These are phyloP conservation scores for Drosophila takahashii DNA, from an alignment of 1,140 invertebrate species.

Conservation along the genomic window DNA sequence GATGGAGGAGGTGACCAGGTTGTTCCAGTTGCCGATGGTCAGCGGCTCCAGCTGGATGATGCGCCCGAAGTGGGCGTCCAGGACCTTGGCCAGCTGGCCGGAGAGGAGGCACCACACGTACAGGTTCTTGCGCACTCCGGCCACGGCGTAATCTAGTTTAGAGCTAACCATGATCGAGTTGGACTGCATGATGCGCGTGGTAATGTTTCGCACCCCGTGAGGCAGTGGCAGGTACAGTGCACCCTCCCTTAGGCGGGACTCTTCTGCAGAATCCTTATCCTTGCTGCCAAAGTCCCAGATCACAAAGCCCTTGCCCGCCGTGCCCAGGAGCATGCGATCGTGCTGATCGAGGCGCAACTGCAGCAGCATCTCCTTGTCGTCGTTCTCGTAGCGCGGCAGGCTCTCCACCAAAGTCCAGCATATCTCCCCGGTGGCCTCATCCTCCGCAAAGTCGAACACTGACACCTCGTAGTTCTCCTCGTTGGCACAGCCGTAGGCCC, in stretches of 20 bases:
- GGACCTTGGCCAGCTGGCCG: slow-evolving; percentile 93
- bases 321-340: slow-evolving; percentile 92
- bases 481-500: slow-evolving; percentile 87
- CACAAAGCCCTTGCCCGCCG: slow-evolving; percentile 93
- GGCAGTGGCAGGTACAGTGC: slow-evolving; percentile 92
- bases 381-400: slow-evolving; percentile 88
- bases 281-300: slow-evolving; percentile 88
- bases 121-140: slow-evolving; percentile 97
- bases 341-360: slow-evolving; percentile 92
- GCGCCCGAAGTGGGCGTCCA: slow-evolving; percentile 98
- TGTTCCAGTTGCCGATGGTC: slow-evolving; percentile 96
- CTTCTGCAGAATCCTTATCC: slow-evolving; percentile 42
- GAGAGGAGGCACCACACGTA: slow-evolving; percentile 96
- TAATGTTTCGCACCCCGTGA: slow-evolving; percentile 96
- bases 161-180: slow-evolving; percentile 96
- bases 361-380: slow-evolving; percentile 90
- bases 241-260: slow-evolving; percentile 80
- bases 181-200: slow-evolving; percentile 93
- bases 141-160: slow-evolving; percentile 95
- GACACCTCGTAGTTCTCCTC: slow-evolving; percentile 86
- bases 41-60: slow-evolving; percentile 96
- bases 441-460: slow-evolving; percentile 58
- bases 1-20: slow-evolving; percentile 97
- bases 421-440: slow-evolving; percentile 85
- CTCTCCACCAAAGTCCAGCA: slow-evolving; percentile 88